Base-by-base conservation (phyloP, 2,113 vertebrate genomes). In the Catharus minimus region DNA sequence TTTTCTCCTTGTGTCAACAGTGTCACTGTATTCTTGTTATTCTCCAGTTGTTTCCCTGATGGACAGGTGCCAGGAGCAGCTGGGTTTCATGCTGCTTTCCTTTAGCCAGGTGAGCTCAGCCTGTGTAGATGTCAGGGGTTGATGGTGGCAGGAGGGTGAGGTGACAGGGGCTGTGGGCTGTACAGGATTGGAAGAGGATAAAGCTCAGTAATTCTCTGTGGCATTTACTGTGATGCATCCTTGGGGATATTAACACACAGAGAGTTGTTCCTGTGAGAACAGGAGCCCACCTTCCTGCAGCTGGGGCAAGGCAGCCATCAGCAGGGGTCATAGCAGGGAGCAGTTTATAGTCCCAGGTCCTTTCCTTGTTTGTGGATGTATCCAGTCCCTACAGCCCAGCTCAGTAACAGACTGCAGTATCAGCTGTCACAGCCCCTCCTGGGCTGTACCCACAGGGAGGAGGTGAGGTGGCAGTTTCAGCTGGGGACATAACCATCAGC, bases 391-490 rank as follows among this genome's bases (percentile, higher is more conserved):
- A 4, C 5, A 67, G 2, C 56, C 20, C 23, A 18, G 33, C 57
- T 41, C 46, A n/a, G 49, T 12, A 28, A 28, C 15, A 30, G 6
- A 8, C 24, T 17, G 61, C 46, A 27, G 41, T 5, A 6, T 7
- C 55, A 44, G 56, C 33, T 79, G 56, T n/a, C 6, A 26, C 60
- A 53, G 65, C 61, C 28, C 13, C 8, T 15, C 46, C 64, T 39
- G 44, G 38, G 32, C 30, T 0, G 2, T 33, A 50, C 32, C 52
- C 36, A 44, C 0, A 32, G 5, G 3, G 33, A 6, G 41, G 17
- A 38, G 24, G 3, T 11, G 57, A 50, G 62, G 52, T 47, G 27
- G 27, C 55, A 32, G 1, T 71, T 75, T 22, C 15, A 56, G 24
- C 50, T 60, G 53, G 22, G 27, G 30, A 10, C 4, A 1, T 77